Base-by-base conservation (phyloP, 2,888 invertebrate genomes). In the Drosophila neonasuta region DNA sequence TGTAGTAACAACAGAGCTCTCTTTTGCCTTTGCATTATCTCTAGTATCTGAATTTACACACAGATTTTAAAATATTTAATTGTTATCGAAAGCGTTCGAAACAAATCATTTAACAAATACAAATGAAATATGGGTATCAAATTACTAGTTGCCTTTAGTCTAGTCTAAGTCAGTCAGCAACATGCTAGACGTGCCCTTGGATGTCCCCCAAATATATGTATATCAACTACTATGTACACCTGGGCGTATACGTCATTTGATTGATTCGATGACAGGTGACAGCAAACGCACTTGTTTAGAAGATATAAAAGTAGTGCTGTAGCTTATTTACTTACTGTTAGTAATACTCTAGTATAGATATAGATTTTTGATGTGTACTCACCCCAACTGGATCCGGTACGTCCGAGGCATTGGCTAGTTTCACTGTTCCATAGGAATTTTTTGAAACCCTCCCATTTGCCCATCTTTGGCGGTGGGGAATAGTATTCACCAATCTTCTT, bases 351-450 rank as follows among this genome's bases (percentile, higher is more conserved):
- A 41, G 39, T 41, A 41, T 41, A 41, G 13, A 15, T 15, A 15
- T 41, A 13, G 10, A 20, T 34, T 45, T 6, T 30, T 15, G 30
- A 15, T 36, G 13, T 36, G 5, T 71, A 95, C 97, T 97, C 91
- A 97, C 97, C 97, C 98, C 98, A 98, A 92, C 97, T 97, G 89
- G 95, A 93, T 86, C 96, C 97, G 73, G 97, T 97, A 87, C 98
- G 94, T 86, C 98, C 98, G 86, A 98, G 93, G 91, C 97, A 95
- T 92, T 97, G 96, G 89, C 95, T 95, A 71, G 97, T 97, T 92
- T 97, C 97, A 85, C 96, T 94, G 93, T 98, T 97, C 95, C 96
- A 98, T 80, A 98, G 91, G 93, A 97, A 98, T 89, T 93, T 92
- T 91, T 93, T 94, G 92, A 97, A 95, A 88, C 94, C 93, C 92